phyloP scores from a whole-genome alignment of 2,113 vertebrate genomes.

The Pagrus major region DNA sequence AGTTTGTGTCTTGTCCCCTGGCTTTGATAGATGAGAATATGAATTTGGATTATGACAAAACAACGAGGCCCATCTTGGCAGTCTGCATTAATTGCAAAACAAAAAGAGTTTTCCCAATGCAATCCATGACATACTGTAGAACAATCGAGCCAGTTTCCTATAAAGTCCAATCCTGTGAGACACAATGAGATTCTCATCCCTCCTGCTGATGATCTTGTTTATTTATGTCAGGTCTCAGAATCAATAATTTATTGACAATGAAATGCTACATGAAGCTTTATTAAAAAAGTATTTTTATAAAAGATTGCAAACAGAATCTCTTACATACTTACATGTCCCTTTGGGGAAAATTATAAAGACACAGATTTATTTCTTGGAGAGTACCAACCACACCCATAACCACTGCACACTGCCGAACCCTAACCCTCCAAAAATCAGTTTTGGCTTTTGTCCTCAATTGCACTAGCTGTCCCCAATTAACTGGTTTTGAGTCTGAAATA shows the following conservation, averaged over 20 bases:
- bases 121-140: conserved; percentile 10
- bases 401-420: no score
- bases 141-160: conserved; percentile 8
- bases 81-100: conserved; percentile 15
- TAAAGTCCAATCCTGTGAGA: conserved; percentile 1
- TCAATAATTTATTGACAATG: conserved; percentile 23
- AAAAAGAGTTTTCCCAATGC: not conserved
- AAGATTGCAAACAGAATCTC: conserved; percentile 1
- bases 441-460: no score
- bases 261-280: conserved; percentile 14
- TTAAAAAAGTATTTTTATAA: not conserved
- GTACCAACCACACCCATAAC: no score
- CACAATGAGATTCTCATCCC: not conserved
- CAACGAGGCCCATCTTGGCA: not conserved
- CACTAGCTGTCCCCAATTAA: no score
- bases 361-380: no score
- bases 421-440: no score
- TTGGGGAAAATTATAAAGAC: no score
- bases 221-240: not conserved
- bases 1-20: not conserved
- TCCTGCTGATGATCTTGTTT: conserved; percentile 22
- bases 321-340: no score
- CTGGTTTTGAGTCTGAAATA: no score
- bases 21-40: not conserved
- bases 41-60: conserved; percentile 10